A percentile compares a stretch with the other conserved stretches of the same genome.
Conservation (phyloP, 2,797 vertebrate genomes). For the Antrozous pallidus region DNA sequence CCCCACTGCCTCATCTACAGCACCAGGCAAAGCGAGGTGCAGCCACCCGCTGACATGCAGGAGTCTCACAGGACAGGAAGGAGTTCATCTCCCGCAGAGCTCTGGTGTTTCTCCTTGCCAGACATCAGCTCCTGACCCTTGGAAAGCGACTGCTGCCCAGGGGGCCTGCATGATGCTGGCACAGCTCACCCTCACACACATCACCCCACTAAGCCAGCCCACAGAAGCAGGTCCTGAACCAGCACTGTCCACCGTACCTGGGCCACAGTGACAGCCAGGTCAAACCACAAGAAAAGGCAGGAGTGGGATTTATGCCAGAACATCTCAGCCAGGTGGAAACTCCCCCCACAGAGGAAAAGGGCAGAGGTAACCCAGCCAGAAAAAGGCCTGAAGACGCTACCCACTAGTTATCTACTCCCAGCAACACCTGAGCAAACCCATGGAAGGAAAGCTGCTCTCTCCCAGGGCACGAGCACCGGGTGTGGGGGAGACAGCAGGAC, state of each 20-base stretch:
- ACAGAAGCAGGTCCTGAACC: not conserved
- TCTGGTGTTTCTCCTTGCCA: not conserved
- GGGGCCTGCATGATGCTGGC: not conserved
- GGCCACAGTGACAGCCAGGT: too few species aligned
- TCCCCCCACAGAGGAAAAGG: not conserved
- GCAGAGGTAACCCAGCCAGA: not conserved
- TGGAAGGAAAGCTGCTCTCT: not conserved
- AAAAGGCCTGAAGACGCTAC: not conserved
- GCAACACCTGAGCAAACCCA: not conserved
- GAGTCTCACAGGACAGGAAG: not conserved
- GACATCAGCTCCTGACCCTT: not conserved
- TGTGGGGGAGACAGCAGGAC: rapidly evolving
- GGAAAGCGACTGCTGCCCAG: not conserved
- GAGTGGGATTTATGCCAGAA: not conserved
- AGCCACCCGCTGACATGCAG: not conserved
- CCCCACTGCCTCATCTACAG: rapidly evolving
- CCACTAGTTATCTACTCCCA: not conserved
- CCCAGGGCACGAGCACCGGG: not conserved
- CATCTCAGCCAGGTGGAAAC: not conserved
- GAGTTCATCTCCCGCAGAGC: rapidly evolving
- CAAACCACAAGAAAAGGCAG: not conserved
- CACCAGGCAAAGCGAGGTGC: not conserved
- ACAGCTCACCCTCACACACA: not conserved
- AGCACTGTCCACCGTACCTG: not conserved
- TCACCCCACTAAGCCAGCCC: too few species aligned